Evolutionary conservation across 2,797 vertebrate genomes (phyloP), one percentile per base, ranked within the genome.

Genomic region (Clarias fuscus): DNA sequence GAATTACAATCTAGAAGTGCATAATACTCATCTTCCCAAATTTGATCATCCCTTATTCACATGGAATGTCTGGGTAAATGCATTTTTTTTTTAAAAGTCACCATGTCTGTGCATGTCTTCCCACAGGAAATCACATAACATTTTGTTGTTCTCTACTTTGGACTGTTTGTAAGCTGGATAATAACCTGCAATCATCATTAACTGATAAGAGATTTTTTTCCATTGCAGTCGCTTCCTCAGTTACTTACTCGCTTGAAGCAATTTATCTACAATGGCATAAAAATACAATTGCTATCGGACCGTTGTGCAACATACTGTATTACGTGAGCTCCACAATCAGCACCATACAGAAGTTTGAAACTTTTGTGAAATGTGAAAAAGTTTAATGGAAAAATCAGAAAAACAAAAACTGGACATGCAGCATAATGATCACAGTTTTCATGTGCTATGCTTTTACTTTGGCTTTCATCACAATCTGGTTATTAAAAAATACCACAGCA

Each of bases 101-200:
- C 10, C 48, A 40, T 75, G 24, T 40, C 72, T 61, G n/a, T 43
- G 59, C 62, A 70, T 48, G 2, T 77, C 17, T 53, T 84, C 59
- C 77, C 68, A 59, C 30, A 73, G 86, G 86, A 84, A 81, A 77
- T 80, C 68, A 67, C 75, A 11, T 59, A 73, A 27, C 7, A 72
- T 73, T 81, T 87, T 84, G 76, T 84, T 84, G 27, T 84, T 73
- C 62, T 75, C 43, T 73, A 27, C 59, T 84, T 73, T 81, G 68
- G 68, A 75, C 86, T 87, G 68, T 87, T 87, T 87, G 68, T 87
- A 81, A 75, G 59, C 40, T 8, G 27, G 81, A 83, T 86, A 70
- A 87, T 87, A 87, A 81, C 77, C 43, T 18, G 59, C 68, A 87
- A 84, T 87, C 68, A 84, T 87, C 83, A 87, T 87, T 84, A 87